Percentiles rank a stretch among this genome's conserved stretches.
phyloP scores from a whole-genome alignment of 2,888 invertebrate species.

The Atherix ibis region DNA sequence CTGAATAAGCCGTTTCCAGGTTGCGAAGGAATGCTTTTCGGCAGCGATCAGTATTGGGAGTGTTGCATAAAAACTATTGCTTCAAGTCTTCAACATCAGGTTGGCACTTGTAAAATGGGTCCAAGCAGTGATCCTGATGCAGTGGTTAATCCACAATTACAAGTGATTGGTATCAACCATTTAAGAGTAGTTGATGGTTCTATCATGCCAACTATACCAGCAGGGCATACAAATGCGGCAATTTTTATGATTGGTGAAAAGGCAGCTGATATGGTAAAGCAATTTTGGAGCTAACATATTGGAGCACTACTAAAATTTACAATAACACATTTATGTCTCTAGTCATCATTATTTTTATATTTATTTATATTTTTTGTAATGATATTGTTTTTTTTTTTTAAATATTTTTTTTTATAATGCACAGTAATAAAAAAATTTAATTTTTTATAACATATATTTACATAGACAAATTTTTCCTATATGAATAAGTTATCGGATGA shows the following conservation, averaged over 20 bases:
- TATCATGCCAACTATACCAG: conserved; percentile 41
- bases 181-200: conserved; percentile 43
- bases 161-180: conserved; percentile 36
- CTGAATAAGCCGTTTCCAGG: conserved; percentile 46
- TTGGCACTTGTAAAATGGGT: conserved; percentile 55
- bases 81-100: conserved; percentile 55
- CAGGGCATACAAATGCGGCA: conserved; percentile 41
- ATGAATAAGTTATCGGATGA: no score
- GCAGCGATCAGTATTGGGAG: conserved; percentile 54
- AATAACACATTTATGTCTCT: no score
- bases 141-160: conserved; percentile 45
- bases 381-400: no score
- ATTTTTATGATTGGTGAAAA: conserved; percentile 46
- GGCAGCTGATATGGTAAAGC: conserved; percentile 39
- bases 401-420: no score
- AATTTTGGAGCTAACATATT: conserved; percentile 33
- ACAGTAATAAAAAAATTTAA: no score
- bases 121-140: conserved; percentile 38
- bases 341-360: no score
- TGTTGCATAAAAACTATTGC: conserved; percentile 56
- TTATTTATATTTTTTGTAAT: no score
- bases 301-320: no score
- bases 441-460: no score
- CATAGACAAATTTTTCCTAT: no score
- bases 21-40: conserved; percentile 44